Evolutionary conservation across 2,888 invertebrate genomes (phyloP), one percentile per base, ranked within the genome.

Genomic region (Drosophila kuntzei): DNA sequence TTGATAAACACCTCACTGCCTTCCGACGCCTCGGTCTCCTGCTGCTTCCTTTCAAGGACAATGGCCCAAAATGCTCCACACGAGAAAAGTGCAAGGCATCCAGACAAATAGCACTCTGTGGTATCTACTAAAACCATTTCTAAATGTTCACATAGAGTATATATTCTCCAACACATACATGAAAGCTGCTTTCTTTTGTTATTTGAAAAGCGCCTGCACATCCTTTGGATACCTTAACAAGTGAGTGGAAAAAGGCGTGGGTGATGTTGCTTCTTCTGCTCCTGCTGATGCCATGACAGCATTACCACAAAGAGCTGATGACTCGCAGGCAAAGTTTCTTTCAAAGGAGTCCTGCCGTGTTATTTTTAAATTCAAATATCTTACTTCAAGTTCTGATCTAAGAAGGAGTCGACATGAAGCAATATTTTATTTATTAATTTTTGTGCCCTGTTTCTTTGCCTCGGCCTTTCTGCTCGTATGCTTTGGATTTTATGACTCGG

Each of bases 161-260:
- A 34, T n/a, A 18, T 46, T 27, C 27, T 8, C 8, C 8, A 27
- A 8, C 25, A 36, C n/a, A 14, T 47, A 25, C 16, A 25, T 29
- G 34, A 70, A 79, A 87, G 82, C 76, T 61, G 81, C 82, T 87
- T 87, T 70, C 74, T 60, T 85, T 79, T 82, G 74, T 79, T 73
- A 71, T 62, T 55, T 53, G 59, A 47, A 64, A 54, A 73, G 62
- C 41, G 63, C 58, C 41, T 58, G 59, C 81, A 81, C 76, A 66
- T 76, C 61, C 57, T 51, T 47, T 54, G n/a, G 49, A 51, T 41
- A 37, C 59, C 39, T 22, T 4, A 9, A 37, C 47, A 11, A 29
- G 29, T 47, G 39, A 50, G 59, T 61, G 5, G 37, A 37, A 36
- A 4, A 7, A 36, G 57, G 54, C 36, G 39, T 54, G 53, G 54